Percentiles rank a stretch among this genome's conserved stretches.
These are phyloP conservation scores for Neotoxoptera formosana DNA, from an alignment of 1,140 invertebrate species.

Conservation along the genomic window DNA sequence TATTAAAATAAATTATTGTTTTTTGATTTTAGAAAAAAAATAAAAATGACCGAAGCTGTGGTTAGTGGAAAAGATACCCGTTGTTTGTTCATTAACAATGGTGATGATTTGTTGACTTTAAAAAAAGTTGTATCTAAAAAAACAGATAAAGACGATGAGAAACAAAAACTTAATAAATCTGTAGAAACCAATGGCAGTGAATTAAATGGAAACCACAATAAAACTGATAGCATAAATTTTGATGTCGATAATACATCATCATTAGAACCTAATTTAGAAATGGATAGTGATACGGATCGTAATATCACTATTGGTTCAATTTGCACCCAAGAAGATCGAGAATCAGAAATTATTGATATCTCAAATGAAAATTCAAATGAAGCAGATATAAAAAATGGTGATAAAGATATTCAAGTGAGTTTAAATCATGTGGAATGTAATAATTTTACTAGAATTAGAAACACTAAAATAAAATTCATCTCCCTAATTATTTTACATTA, in stretches of 20 bases:
- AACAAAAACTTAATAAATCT: constrained; percentile 41
- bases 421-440: background rate
- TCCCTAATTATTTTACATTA: too few relatives aligned
- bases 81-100: constrained; percentile 53
- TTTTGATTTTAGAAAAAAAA: constrained; percentile 25
- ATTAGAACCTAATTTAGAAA: constrained; percentile 52
- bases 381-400: constrained; percentile 32
- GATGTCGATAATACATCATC: constrained; percentile 55
- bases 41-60: constrained; percentile 42
- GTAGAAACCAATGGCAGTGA: constrained; percentile 44
- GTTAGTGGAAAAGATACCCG: constrained; percentile 52
- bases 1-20: background rate
- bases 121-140: constrained; percentile 57
- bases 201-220: constrained; percentile 54
- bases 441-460: background rate
- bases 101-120: constrained; percentile 54
- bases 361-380: constrained; percentile 56
- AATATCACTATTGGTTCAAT: constrained; percentile 54
- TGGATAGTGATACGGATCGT: constrained; percentile 55
- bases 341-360: constrained; percentile 53
- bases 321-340: constrained; percentile 54
- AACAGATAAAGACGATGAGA: constrained; percentile 45
- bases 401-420: constrained; percentile 37
- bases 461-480: too few relatives aligned
- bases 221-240: constrained; percentile 55